Conservation (phyloP, 2,113 vertebrate species). For the Sander lucioperca region DNA sequence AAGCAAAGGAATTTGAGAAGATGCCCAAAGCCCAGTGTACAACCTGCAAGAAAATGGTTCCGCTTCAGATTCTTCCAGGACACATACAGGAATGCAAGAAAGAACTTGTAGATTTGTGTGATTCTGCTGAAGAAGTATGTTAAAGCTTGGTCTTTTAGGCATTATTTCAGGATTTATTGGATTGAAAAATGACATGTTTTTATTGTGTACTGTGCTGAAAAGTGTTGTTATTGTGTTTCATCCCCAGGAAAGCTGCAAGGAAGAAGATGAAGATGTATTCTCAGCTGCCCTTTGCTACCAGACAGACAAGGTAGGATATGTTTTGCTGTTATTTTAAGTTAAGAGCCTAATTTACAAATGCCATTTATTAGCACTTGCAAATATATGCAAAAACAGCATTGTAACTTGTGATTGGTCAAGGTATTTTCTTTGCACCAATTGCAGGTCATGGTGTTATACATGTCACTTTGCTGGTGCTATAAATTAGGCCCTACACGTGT, state of each 20-base stretch:
- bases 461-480: no score
- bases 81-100: conserved; percentile 9
- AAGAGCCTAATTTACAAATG: not conserved
- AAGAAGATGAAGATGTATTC: not conserved
- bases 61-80: conserved; percentile 9
- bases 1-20: conserved; percentile 17
- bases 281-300: not conserved
- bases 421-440: no score
- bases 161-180: not conserved
- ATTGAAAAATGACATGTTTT: not conserved
- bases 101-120: not conserved
- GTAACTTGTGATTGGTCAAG: no score
- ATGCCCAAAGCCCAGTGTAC: conserved; percentile 22
- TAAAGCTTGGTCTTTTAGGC: not conserved
- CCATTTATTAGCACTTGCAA: no score
- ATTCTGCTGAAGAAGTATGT: conserved; percentile 11
- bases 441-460: no score
- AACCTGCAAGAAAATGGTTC: conserved; percentile 12
- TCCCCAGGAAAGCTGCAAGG: not conserved
- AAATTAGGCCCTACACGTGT: no score
- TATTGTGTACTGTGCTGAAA: not conserved
- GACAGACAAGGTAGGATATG: not conserved
- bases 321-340: conserved; percentile 2
- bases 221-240: not conserved
- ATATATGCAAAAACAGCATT: no score